Evolutionary conservation across 2,113 vertebrate genomes (phyloP).

Genomic region (Pachyramphus minor): DNA sequence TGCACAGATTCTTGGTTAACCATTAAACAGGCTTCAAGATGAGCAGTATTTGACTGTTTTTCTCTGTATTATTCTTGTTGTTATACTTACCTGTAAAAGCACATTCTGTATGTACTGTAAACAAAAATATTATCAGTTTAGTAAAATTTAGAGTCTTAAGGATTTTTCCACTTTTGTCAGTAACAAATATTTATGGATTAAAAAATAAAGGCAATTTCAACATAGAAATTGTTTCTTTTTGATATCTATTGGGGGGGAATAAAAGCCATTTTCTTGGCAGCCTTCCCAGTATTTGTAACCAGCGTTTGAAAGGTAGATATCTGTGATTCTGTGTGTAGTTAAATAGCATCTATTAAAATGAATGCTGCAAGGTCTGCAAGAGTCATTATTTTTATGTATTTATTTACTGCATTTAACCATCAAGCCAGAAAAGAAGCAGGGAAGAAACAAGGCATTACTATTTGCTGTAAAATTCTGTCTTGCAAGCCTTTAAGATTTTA

Average conservation of each 20-base stretch:
- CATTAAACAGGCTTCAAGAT: conserved; percentile 75
- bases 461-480: not conserved
- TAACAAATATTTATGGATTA: conserved; percentile 84
- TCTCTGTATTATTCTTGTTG: conserved; percentile 81
- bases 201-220: conserved; percentile 83
- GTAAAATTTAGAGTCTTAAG: conserved; percentile 81
- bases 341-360: conserved; percentile 47
- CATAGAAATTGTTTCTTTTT: conserved; percentile 59
- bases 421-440: not conserved
- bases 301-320: conserved; percentile 18
- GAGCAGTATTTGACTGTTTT: conserved; percentile 81
- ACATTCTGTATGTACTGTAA: conserved; percentile 85
- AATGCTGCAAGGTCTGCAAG: conserved; percentile 21
- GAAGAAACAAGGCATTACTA: not conserved
- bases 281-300: conserved; percentile 38
- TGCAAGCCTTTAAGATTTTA: not conserved
- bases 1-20: conserved; percentile 72
- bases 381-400: conserved; percentile 39
- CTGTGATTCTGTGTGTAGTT: conserved; percentile 19
- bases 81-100: conserved; percentile 84
- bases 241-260: not conserved
- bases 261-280: not conserved
- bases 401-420: conserved; percentile 7
- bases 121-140: conserved; percentile 75
- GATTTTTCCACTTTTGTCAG: conserved; percentile 87